Evolutionary conservation across 2,797 vertebrate genomes (phyloP).

Genomic region (Rhincodon typus): DNA sequence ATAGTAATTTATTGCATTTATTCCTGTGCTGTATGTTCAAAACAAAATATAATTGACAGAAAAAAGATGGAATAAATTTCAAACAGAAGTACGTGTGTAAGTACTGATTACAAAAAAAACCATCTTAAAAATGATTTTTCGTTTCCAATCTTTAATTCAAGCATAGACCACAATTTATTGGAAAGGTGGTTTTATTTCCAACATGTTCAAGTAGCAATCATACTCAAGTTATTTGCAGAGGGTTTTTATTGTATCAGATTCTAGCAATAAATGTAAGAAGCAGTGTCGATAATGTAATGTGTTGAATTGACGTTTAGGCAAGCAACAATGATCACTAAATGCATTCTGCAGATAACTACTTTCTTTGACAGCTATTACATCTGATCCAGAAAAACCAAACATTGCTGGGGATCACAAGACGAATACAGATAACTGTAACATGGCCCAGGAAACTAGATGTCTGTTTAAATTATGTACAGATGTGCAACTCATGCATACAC

Average conservation of each 20-base stretch:
- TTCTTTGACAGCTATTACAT: neutral
- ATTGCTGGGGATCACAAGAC: neutral
- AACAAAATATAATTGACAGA: neutral
- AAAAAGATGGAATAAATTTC: neutral
- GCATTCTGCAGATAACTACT: neutral
- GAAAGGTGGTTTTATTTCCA: neutral
- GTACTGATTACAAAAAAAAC: neutral
- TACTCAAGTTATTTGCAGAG: neutral
- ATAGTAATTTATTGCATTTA: neutral
- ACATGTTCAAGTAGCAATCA: neutral
- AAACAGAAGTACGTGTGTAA: neutral
- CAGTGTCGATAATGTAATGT: too few species aligned
- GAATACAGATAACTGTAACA: neutral
- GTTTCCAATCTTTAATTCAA: neutral
- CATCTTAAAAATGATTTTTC: neutral
- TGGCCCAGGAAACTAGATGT: neutral
- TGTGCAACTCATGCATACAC: neutral
- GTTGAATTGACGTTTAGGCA: too few species aligned
- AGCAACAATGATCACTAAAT: neutral
- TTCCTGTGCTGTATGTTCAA: neutral
- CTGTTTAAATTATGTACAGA: neutral
- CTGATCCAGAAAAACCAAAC: neutral
- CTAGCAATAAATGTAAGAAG: neutral
- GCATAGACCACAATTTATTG: neutral
- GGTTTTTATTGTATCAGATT: neutral